phyloP scores from a whole-genome alignment of 2,113 vertebrate genomes.

The Diglossa brunneiventris region DNA sequence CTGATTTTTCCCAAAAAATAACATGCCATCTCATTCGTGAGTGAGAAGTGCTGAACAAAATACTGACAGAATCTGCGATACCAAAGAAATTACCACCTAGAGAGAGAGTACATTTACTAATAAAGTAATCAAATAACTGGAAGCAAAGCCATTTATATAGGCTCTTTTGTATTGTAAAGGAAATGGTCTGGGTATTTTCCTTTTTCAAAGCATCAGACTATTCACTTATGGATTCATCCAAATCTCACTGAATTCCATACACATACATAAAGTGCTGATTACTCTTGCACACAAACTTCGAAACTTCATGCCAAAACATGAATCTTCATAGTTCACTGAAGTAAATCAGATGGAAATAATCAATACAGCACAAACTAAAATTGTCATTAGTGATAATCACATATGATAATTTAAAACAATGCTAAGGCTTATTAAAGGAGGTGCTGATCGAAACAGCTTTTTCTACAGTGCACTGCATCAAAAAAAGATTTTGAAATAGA shows the following conservation, averaged over 20 bases:
- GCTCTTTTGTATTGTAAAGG: rapidly evolving
- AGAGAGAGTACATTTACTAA: not conserved
- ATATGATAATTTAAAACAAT: not conserved
- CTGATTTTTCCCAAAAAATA: not conserved
- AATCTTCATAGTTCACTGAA: not conserved
- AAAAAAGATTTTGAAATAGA: not conserved
- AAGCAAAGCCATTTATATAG: not conserved
- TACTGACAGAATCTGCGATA: not conserved
- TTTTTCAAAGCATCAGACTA: not conserved
- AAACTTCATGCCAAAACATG: not conserved
- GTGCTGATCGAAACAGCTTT: not conserved
- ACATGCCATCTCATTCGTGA: not conserved
- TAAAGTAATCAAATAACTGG: not conserved
- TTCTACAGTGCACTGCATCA: not conserved
- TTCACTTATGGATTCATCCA: not conserved
- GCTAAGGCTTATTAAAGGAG: not conserved
- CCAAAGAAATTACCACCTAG: not conserved
- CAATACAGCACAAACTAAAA: not conserved
- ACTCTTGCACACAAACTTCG: not conserved
- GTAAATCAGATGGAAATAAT: not conserved
- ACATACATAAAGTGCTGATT: not conserved
- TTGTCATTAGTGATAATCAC: not conserved
- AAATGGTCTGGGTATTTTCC: not conserved
- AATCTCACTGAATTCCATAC: not conserved
- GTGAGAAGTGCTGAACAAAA: not conserved